Conservation (phyloP, 2,888 invertebrate genomes). For the Mesodorylaimus sp. region DNA sequence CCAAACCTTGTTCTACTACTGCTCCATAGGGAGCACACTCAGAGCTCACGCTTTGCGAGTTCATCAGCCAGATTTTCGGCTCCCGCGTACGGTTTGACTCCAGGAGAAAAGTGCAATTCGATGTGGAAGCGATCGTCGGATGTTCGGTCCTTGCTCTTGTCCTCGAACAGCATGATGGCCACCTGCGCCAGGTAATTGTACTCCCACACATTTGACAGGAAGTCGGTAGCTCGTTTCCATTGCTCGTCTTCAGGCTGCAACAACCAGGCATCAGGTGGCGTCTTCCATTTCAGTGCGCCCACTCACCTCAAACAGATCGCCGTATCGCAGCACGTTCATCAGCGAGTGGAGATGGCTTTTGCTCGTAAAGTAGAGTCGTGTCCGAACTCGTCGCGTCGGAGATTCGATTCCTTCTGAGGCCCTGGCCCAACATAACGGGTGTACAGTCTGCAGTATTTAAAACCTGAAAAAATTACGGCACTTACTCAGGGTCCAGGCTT, state of each 20-base stretch:
- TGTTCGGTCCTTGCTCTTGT: conserved; percentile 59
- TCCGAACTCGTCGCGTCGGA: conserved; percentile 85
- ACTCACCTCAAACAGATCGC: neutral
- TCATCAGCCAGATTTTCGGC: no score
- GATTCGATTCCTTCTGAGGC: conserved; percentile 57
- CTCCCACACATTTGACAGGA: conserved; percentile 83
- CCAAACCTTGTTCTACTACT: no score
- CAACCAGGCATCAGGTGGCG: no score
- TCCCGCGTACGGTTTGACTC: neutral
- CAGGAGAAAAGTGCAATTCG: neutral
- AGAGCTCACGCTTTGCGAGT: no score
- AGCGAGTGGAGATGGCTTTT: conserved; percentile 97
- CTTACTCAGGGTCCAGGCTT: conserved; percentile 64
- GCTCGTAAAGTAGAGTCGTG: conserved; percentile 87
- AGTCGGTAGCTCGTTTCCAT: conserved; percentile 92
- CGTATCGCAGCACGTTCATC: conserved; percentile 58
- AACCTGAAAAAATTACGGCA: neutral
- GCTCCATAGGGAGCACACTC: no score
- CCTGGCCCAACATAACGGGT: conserved; percentile 23
- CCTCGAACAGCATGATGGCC: conserved; percentile 92
- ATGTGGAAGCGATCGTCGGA: neutral
- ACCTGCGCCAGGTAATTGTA: conserved; percentile 93
- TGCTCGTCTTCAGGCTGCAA: conserved; percentile 64
- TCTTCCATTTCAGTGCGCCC: no score
- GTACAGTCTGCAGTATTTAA: no score